Evolutionary conservation across 2,797 vertebrate species (phyloP).

Genomic region (Pseudochaenichthys georgianus): DNA sequence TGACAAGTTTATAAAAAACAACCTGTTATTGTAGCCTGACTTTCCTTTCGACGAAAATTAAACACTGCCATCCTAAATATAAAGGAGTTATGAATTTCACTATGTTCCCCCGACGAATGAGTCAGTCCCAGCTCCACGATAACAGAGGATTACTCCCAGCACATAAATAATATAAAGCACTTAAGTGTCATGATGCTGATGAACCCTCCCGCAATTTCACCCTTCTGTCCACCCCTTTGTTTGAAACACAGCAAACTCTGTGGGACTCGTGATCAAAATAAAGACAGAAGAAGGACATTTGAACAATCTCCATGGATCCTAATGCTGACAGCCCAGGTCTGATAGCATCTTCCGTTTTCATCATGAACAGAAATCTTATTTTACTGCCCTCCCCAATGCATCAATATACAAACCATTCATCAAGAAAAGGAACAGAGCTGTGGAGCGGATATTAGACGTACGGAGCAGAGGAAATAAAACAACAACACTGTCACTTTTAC

Average conservation of each 20-base stretch:
- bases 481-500: constrained; percentile 53
- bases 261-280: constrained; percentile 1
- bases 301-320: not conserved
- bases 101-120: constrained; percentile 18
- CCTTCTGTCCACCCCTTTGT: constrained; percentile 15
- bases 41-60: constrained; percentile 3
- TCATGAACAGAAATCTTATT: constrained; percentile 20
- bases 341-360: constrained; percentile 24
- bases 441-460: constrained; percentile 47
- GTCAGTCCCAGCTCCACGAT: constrained; percentile 24
- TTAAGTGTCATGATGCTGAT: constrained; percentile 15
- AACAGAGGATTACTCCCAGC: constrained; percentile 8
- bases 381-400: constrained; percentile 1
- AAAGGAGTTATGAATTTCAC: constrained; percentile 26
- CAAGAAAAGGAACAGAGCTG: constrained; percentile 4
- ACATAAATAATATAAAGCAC: constrained; percentile 31
- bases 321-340: constrained; percentile 12
- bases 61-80: not conserved
- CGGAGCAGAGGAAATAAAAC: constrained; percentile 49
- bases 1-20: constrained; percentile 16
- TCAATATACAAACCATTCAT: constrained; percentile 35
- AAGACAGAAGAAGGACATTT: not conserved
- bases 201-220: constrained; percentile 20
- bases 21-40: not conserved
- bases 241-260: not conserved